These are phyloP conservation scores for Zophobas atratus DNA, from an alignment of 1,140 invertebrate genomes.

Conservation along the genomic window DNA sequence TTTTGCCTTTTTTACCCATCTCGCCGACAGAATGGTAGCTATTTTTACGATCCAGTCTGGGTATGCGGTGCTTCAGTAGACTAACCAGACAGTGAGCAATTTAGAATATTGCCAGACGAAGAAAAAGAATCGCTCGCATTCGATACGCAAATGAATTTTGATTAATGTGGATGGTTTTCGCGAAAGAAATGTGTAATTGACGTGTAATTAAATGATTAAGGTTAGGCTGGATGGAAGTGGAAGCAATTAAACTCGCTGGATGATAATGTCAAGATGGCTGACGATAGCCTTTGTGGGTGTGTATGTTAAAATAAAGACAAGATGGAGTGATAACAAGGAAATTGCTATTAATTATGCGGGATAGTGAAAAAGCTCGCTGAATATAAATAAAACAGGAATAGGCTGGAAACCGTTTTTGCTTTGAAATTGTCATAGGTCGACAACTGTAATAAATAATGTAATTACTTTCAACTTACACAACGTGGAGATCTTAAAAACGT, in stretches of 20 bases:
- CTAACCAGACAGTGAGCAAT: conserved; percentile 25
- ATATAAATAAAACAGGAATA: neutral
- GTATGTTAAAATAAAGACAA: conserved; percentile 1
- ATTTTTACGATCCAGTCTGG: conserved; percentile 43
- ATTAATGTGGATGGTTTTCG: neutral
- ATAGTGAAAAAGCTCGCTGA: neutral
- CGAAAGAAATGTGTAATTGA: conserved; percentile 1
- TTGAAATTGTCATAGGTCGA: conserved; percentile 35
- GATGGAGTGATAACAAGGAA: neutral
- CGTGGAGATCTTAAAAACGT: conserved; percentile 15
- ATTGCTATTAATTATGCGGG: conserved; percentile 1
- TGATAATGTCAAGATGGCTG: conserved; percentile 16
- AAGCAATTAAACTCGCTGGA: conserved; percentile 16
- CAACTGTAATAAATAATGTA: conserved; percentile 34
- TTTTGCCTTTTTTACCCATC: conserved; percentile 16
- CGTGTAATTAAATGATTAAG: conserved; percentile 36
- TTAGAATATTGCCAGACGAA: neutral
- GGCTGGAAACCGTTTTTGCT: conserved; percentile 1
- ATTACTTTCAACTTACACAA: conserved; percentile 29
- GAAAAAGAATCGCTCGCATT: neutral
- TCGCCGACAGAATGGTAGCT: conserved; percentile 38
- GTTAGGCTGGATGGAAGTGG: neutral
- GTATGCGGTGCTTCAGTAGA: conserved; percentile 26
- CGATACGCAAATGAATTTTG: neutral
- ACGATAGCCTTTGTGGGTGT: conserved; percentile 10